Percentiles rank a stretch among this genome's conserved stretches.
These are phyloP conservation scores for Apaloderma vittatum DNA, from an alignment of 2,113 vertebrate species.

Conservation along the genomic window DNA sequence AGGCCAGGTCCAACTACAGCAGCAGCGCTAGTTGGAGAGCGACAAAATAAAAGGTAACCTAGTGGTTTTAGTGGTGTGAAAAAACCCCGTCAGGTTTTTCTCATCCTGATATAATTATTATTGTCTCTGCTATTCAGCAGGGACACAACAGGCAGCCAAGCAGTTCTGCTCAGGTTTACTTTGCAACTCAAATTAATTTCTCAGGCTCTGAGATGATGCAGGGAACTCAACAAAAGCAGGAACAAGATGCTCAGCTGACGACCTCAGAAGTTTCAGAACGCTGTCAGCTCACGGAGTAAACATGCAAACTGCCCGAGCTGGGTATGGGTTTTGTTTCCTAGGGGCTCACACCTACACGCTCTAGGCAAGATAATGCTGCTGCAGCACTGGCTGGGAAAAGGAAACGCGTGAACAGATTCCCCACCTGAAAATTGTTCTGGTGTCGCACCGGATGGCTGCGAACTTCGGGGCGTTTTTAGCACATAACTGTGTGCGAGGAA, in stretches of 20 bases:
- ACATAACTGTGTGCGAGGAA: fast-evolving
- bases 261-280: neutral
- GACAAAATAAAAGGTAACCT: neutral
- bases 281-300: neutral
- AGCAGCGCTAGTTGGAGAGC: neutral
- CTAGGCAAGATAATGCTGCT: neutral
- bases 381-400: neutral
- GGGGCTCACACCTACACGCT: neutral
- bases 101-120: no score
- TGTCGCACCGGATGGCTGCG: neutral
- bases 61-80: neutral
- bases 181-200: neutral
- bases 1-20: neutral
- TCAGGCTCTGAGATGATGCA: neutral
- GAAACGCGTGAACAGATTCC: neutral
- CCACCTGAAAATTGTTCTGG: neutral
- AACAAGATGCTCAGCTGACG: neutral
- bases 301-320: neutral
- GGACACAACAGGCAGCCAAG: neutral
- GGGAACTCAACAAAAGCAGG: neutral
- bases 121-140: neutral
- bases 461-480: neutral
- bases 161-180: neutral
- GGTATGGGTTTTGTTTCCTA: fast-evolving
- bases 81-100: neutral